A percentile compares a stretch with the other conserved stretches of the same genome.
Conservation (phyloP, 2,113 vertebrate genomes). For the Phasianus colchicus region DNA sequence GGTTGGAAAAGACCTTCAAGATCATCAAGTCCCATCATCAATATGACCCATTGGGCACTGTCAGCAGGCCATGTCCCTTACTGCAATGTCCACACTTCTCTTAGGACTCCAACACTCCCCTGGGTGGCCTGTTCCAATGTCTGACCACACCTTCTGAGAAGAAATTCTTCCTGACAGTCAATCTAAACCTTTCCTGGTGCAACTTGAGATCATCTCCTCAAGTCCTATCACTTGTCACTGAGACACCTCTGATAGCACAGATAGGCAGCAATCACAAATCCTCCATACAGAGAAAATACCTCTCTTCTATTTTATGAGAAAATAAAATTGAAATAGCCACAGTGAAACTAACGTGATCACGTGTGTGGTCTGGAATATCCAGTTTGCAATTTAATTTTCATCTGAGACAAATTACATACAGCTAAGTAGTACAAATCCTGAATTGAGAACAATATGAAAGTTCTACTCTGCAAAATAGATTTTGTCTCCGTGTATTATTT, state of each 20-base stretch:
- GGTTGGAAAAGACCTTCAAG: neutral
- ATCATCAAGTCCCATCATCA: neutral
- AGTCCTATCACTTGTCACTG: neutral
- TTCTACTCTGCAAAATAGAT: neutral
- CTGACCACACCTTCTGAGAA: neutral
- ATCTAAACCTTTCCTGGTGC: neutral
- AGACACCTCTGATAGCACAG: neutral
- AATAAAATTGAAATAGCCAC: neutral
- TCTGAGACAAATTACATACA: neutral
- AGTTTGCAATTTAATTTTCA: neutral
- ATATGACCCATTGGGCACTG: neutral
- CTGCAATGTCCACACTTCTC: neutral
- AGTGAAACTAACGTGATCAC: neutral
- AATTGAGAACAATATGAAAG: neutral
- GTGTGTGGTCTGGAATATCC: neutral
- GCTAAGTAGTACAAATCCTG: neutral
- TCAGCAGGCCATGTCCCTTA: neutral
- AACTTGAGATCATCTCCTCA: neutral
- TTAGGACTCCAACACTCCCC: neutral
- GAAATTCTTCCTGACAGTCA: neutral
- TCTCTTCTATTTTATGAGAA: neutral
- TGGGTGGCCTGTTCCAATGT: neutral
- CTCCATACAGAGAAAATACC: neutral
- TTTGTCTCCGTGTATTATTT: neutral
- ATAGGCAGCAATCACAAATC: neutral